These are phyloP conservation scores for Poeciliopsis occidentalis DNA, from an alignment of 2,113 vertebrate species.

Conservation along the genomic window DNA sequence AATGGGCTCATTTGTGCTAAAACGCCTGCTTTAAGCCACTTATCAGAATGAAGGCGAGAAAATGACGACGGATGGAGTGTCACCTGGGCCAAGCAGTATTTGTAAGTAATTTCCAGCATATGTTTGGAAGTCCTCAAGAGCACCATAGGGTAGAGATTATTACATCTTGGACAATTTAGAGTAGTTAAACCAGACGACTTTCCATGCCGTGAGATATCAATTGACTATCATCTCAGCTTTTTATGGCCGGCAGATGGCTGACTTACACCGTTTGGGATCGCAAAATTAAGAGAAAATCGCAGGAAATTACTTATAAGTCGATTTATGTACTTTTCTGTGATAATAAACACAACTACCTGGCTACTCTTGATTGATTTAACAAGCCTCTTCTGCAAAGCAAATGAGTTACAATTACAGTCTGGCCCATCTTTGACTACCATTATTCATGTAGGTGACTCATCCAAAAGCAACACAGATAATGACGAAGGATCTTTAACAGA, in stretches of 20 bases:
- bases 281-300: slow-evolving; percentile 35
- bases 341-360: slow-evolving; percentile 44
- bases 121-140: slow-evolving; percentile 27
- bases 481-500: slow-evolving; percentile 5
- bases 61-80: slow-evolving; percentile 29
- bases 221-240: slow-evolving; percentile 35
- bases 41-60: slow-evolving; percentile 20
- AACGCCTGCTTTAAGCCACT: slow-evolving; percentile 42
- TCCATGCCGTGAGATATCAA: slow-evolving; percentile 45
- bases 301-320: slow-evolving; percentile 51
- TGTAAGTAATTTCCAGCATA: slow-evolving; percentile 37
- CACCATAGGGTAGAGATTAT: slow-evolving; percentile 23
- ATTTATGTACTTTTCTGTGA: slow-evolving; percentile 43
- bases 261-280: slow-evolving; percentile 20
- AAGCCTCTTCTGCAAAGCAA: slow-evolving; percentile 9
- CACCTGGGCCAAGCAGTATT: slow-evolving; percentile 44
- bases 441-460: slow-evolving; percentile 18
- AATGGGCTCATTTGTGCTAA: slow-evolving; percentile 69
- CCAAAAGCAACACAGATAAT: slow-evolving; percentile 41
- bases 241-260: slow-evolving; percentile 46
- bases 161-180: slow-evolving; percentile 21
- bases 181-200: slow-evolving; percentile 51
- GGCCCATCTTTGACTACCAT: slow-evolving; percentile 36
- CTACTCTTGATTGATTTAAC: slow-evolving; percentile 22
- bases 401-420: slow-evolving; percentile 29